Conservation (phyloP, 2,888 invertebrate species). For the Pterostichus madidus region DNA sequence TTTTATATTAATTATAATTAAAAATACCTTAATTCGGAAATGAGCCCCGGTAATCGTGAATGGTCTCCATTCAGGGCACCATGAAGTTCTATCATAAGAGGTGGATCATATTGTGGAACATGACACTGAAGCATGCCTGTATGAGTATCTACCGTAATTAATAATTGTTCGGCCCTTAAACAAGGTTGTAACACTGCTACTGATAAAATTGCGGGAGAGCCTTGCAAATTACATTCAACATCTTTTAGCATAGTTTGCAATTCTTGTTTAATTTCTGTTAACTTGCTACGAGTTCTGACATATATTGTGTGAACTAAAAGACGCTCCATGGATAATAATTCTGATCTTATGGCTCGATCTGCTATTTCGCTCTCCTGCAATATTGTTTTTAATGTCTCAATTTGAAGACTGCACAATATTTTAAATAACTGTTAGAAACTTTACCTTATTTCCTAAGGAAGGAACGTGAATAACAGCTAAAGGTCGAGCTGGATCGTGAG, state of each 20-base stretch:
- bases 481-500: conserved; percentile 87
- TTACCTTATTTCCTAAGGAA: conserved; percentile 83
- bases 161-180: conserved; percentile 93
- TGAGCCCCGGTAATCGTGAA: conserved; percentile 82
- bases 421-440: conserved; percentile 34
- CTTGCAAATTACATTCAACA: conserved; percentile 89
- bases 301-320: conserved; percentile 97
- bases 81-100: conserved; percentile 89
- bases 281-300: conserved; percentile 90
- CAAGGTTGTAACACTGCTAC: conserved; percentile 94
- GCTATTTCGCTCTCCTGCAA: conserved; percentile 83
- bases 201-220: conserved; percentile 95
- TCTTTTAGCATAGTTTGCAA: conserved; percentile 85
- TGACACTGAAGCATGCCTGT: conserved; percentile 95
- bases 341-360: conserved; percentile 90
- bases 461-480: conserved; percentile 85
- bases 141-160: conserved; percentile 96
- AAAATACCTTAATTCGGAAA: conserved; percentile 81
- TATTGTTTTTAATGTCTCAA: conserved; percentile 40
- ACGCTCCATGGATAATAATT: conserved; percentile 96
- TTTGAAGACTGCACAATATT: background rate
- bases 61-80: conserved; percentile 88
- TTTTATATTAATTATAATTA: background rate
- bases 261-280: conserved; percentile 90
- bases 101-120: conserved; percentile 93